Percentiles rank a stretch among this genome's conserved stretches.
Conservation (phyloP, 2,113 vertebrate genomes). For the Hepsetus odoe region DNA sequence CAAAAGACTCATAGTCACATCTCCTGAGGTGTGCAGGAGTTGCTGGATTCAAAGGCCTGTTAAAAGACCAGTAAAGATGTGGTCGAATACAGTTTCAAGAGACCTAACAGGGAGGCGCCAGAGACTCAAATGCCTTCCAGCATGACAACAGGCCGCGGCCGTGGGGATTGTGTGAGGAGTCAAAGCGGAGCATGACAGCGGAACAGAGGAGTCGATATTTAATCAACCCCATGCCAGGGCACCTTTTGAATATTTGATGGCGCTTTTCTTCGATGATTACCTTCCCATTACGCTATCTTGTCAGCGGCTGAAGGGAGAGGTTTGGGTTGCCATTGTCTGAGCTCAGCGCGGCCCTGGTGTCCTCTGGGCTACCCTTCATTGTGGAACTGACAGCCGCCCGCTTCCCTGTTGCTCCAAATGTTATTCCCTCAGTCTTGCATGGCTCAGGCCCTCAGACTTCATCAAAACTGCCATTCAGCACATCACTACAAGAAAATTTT, state of each 20-base stretch:
- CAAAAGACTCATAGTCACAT: neutral
- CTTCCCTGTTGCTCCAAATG: constrained; percentile 63
- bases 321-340: constrained; percentile 69
- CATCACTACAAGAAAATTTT: constrained; percentile 54
- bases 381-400: constrained; percentile 63
- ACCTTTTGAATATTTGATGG: constrained; percentile 72
- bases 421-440: constrained; percentile 61
- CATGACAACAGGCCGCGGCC: constrained; percentile 50
- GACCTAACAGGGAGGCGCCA: constrained; percentile 11
- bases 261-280: constrained; percentile 73
- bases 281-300: constrained; percentile 72
- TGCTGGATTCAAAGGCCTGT: constrained; percentile 23
- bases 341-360: constrained; percentile 58
- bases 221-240: constrained; percentile 56
- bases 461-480: constrained; percentile 65
- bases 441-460: constrained; percentile 64
- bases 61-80: constrained; percentile 27
- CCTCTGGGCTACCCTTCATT: constrained; percentile 61
- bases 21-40: neutral
- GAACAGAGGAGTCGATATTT: constrained; percentile 62
- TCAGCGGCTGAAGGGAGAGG: constrained; percentile 56
- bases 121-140: constrained; percentile 62
- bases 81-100: constrained; percentile 19
- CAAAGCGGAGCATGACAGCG: constrained; percentile 48
- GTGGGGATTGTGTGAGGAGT: constrained; percentile 53